Percentiles rank a stretch among this genome's conserved stretches.
These are phyloP conservation scores for Drosophila lini DNA, from an alignment of 1,140 invertebrate genomes.

Conservation along the genomic window DNA sequence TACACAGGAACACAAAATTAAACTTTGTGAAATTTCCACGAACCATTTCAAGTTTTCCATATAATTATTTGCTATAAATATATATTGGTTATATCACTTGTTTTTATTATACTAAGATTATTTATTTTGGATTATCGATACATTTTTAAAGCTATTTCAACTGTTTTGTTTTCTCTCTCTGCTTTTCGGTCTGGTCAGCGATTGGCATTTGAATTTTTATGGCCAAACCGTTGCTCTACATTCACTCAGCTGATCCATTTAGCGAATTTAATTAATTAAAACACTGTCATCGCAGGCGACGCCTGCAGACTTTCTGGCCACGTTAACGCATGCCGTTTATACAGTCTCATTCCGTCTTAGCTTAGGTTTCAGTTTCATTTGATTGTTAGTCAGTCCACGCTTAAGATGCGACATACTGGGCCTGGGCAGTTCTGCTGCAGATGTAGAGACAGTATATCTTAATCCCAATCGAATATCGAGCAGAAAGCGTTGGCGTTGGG, in stretches of 20 bases:
- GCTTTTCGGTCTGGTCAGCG: slow-evolving; percentile 3
- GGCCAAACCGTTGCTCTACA: slow-evolving; percentile 50
- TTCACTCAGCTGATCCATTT: slow-evolving; percentile 49
- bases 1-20: too few relatives aligned
- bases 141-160: background rate
- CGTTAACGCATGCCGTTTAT: slow-evolving; percentile 25
- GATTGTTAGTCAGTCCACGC: background rate
- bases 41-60: too few relatives aligned
- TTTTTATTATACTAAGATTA: background rate
- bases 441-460: slow-evolving; percentile 39
- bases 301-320: slow-evolving; percentile 38
- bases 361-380: slow-evolving; percentile 18
- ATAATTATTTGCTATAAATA: too few relatives aligned
- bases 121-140: background rate
- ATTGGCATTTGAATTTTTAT: slow-evolving; percentile 63
- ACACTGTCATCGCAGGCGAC: slow-evolving; percentile 19
- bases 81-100: background rate
- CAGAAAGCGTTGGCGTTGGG: slow-evolving; percentile 46
- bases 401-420: background rate
- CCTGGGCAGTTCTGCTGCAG: slow-evolving; percentile 9
- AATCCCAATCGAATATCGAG: slow-evolving; percentile 3
- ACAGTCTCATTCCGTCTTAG: background rate
- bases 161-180: background rate
- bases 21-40: too few relatives aligned
- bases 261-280: slow-evolving; percentile 63